Evolutionary conservation across 2,797 vertebrate species (phyloP), one percentile per base, ranked within the genome.

Genomic region (Arnoldichthys spilopterus): DNA sequence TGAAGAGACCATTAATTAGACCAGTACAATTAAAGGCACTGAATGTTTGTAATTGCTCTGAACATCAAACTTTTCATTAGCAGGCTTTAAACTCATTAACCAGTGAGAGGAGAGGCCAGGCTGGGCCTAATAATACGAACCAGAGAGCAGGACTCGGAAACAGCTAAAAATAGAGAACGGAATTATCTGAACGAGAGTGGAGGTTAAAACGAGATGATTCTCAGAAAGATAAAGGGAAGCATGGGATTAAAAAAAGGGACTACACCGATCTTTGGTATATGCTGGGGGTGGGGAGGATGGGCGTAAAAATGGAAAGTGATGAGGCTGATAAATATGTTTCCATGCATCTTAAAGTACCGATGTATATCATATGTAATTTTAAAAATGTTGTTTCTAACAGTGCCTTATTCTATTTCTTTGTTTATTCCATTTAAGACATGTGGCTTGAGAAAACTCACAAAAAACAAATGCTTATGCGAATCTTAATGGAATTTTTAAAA

Each of bases 11-110:
- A 58, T 74, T 90, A 90, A 91, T 91, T 91, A 76, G 74, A 71
- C 63, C 69, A 37, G 69, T 89, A 90, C 82, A 84, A 92, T 92
- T 90, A 85, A 78, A 87, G 78, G 85, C 72, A 37, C 34, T 45
- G 75, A 76, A 74, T 78, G 74, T 74, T 80, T 61, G 62, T 88
- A 89, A 91, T 91, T 62, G 80, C 84, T 81, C 79, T 82, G 78
- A 16, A 67, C 78, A 76, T 80, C 87, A 79, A 85, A 78, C 86
- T 78, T 84, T 82, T 74, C 58, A 80, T 83, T 86, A 77, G 85
- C 78, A 67, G 78, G 79, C 85, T 89, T 84, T 88, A 78, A 85
- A 80, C 56, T 69, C 73, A 81, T 83, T 80, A 83, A 49, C 16
- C 18, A 34, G 54, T 81, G 56, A 15, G 54, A 85, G 77, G 74